phyloP scores from a whole-genome alignment of 2,797 vertebrate genomes.

The Anisognathus igniventris region DNA sequence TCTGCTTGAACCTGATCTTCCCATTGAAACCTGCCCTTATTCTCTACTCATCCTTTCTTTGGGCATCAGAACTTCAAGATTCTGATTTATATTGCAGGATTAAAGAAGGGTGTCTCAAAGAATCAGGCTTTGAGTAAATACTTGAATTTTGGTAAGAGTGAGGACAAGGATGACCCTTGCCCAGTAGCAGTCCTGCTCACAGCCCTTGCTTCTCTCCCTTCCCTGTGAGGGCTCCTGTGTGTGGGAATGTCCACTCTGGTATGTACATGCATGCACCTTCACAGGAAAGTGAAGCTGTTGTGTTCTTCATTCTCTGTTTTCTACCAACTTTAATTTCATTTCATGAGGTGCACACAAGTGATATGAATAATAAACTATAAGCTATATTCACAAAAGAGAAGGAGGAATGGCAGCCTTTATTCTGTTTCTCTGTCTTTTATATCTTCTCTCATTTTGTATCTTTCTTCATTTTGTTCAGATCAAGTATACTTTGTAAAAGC shows the following conservation, averaged over 20 bases:
- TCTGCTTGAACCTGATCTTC: background rate
- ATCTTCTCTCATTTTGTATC: background rate
- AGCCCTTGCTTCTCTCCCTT: background rate
- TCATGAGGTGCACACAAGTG: background rate
- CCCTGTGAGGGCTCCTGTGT: background rate
- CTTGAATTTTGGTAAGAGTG: background rate
- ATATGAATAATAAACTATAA: background rate
- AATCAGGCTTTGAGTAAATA: background rate
- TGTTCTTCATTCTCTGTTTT: background rate
- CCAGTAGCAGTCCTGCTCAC: background rate
- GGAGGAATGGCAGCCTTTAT: background rate
- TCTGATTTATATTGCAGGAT: background rate
- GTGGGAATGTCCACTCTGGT: background rate
- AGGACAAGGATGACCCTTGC: background rate
- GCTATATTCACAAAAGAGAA: background rate
- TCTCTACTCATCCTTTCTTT: background rate
- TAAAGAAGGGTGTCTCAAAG: background rate
- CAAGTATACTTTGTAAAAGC: background rate
- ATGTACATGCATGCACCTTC: fast-evolving
- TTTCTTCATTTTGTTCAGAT: background rate
- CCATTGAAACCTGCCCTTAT: background rate
- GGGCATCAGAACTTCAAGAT: background rate
- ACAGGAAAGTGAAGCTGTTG: background rate
- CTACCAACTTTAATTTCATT: background rate
- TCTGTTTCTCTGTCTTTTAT: background rate